Base-by-base conservation (phyloP, 2,797 vertebrate genomes). In the Acrossocheilus fasciatus region DNA sequence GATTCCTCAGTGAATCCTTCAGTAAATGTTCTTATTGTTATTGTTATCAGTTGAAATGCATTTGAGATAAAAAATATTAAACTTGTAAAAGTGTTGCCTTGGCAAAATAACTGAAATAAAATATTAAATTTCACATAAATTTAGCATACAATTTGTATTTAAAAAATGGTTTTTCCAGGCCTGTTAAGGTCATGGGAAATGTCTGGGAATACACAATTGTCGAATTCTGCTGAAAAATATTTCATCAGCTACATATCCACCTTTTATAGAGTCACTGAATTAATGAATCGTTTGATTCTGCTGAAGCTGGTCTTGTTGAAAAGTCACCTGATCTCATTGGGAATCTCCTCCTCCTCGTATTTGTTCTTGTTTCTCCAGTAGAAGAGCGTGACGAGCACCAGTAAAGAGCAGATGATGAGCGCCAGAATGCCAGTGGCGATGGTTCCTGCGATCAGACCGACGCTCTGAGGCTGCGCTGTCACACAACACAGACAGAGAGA, bases 281-380 rank as follows among this genome's bases (percentile, higher is more conserved):
- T 8, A 23, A 59, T 23, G 20, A 59, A 5, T 54, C 6, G 7
- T 52, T 52, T 18, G 50, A 52, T 52, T 52, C 17, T 52, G 50
- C 18, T 20, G 52, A 54, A 7, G 18, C 15, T 52, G 15, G 50
- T 59, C 20, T 59, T 26, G 57, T 26, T 62, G 26, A 23, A 26
- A 18, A 77, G 68, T 66, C 77, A 99, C 98, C 98, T 98, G 96
- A 99, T 99, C 93, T 99, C 98, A 82, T 99, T 99, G 81, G 98
- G 98, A 89, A 99, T 98, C 86, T 99, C 98, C 75, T 99, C 98
- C 47, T 99, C 98, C 1, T 99, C 98, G 47, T 99, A 99, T 92
- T 97, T 98, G 92, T 98, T 97, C 95, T 97, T 99, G 92, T 97
- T 99, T 94, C 95, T 99, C 98, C 97, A 99, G 93, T 99, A 99